Evolutionary conservation across 2,113 vertebrate species (phyloP).

Genomic region (Bubo scandiacus): DNA sequence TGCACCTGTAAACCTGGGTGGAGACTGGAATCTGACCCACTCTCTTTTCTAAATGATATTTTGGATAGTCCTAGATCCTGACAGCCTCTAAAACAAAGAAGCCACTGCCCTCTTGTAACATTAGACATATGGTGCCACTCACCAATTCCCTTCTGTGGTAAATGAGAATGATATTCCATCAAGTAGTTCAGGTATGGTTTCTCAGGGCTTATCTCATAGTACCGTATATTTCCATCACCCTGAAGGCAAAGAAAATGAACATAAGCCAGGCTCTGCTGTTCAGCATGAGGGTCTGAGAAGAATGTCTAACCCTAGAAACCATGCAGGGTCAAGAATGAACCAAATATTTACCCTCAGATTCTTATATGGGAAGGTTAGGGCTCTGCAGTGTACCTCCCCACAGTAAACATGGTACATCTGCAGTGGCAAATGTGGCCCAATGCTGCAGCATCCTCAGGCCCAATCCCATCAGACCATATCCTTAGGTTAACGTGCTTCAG

Average conservation of each 20-base stretch:
- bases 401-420: neutral
- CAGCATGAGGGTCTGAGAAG: neutral
- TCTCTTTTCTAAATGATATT: neutral
- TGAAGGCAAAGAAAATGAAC: constrained; percentile 38
- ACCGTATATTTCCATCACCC: constrained; percentile 93
- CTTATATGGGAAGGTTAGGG: neutral
- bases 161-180: constrained; percentile 84
- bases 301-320: neutral
- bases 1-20: neutral
- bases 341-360: neutral
- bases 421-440: neutral
- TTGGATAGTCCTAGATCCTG: neutral
- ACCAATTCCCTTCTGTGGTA: constrained; percentile 94
- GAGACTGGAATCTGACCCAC: neutral
- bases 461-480: neutral
- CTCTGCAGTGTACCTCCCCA: neutral
- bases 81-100: neutral
- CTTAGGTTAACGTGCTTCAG: neutral
- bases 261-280: neutral
- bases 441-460: neutral
- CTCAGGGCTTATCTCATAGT: constrained; percentile 87
- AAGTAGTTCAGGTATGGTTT: constrained; percentile 88
- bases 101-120: neutral
- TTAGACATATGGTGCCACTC: constrained; percentile 41
- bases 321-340: neutral